Evolutionary conservation across 2,888 invertebrate genomes (phyloP).

Genomic region (Aphodius granarius): DNA sequence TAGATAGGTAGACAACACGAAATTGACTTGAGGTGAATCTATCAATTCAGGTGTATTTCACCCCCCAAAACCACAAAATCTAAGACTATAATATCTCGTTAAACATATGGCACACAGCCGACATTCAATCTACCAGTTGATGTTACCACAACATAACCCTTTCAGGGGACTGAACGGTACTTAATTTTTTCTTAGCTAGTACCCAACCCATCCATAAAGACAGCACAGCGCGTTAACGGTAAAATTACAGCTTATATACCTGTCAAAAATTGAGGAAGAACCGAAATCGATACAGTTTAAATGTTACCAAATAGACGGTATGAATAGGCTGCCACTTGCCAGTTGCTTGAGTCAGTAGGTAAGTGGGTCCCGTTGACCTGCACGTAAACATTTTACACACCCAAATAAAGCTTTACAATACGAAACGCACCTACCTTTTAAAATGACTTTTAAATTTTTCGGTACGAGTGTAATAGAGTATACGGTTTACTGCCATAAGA

Average conservation of each 20-base stretch:
- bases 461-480: not conserved
- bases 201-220: not conserved
- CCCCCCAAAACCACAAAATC: not conserved
- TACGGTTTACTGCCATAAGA: not conserved
- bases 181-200: not conserved
- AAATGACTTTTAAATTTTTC: not conserved
- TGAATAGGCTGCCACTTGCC: not conserved
- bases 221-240: not conserved
- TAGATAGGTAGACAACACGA: too few species aligned
- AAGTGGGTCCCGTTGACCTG: not conserved
- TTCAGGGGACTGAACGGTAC: not conserved
- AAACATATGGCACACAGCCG: not conserved
- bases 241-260: not conserved
- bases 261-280: not conserved
- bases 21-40: too few species aligned
- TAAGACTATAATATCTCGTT: not conserved
- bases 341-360: not conserved
- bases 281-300: not conserved
- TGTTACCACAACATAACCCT: not conserved
- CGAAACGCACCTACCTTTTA: not conserved
- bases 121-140: not conserved
- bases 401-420: not conserved
- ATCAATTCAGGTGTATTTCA: too few species aligned
- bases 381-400: not conserved
- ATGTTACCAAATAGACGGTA: not conserved